Evolutionary conservation across 2,888 invertebrate species (phyloP).

Genomic region (Trypoxylon attenuatum): DNA sequence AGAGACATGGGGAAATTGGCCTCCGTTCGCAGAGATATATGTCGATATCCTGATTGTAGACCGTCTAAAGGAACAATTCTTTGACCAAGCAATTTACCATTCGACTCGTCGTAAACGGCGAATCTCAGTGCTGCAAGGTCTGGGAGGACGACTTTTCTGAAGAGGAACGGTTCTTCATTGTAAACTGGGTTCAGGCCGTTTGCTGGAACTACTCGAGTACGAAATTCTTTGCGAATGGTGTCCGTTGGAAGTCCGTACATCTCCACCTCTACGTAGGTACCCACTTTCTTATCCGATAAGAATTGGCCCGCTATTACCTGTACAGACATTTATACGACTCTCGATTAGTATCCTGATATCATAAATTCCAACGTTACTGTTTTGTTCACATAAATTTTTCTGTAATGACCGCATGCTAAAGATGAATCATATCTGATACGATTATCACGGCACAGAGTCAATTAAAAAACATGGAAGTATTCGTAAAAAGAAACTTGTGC

Average conservation of each 20-base stretch:
- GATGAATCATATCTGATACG: no score
- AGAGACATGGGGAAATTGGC: constrained; percentile 99
- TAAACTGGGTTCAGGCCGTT: constrained; percentile 99
- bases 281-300: constrained; percentile 98
- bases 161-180: constrained; percentile 98
- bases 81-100: constrained; percentile 96
- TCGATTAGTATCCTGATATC: no score
- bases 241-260: constrained; percentile 98
- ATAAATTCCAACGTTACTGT: no score
- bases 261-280: constrained; percentile 99
- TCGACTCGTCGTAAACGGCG: constrained; percentile 97
- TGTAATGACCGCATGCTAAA: no score
- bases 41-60: constrained; percentile 97
- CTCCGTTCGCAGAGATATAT: constrained; percentile 97
- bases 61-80: constrained; percentile 98
- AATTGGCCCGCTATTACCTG: constrained; percentile 99
- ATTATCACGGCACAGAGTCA: no score
- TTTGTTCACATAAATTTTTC: no score
- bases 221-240: constrained; percentile 98
- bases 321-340: no score
- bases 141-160: constrained; percentile 98
- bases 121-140: constrained; percentile 98
- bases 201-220: constrained; percentile 95
- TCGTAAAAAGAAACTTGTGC: no score
- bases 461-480: no score